A percentile compares a stretch with the other conserved stretches of the same genome.
Evolutionary conservation across 92 coral and sea anemone genomes (phyloP).

Genomic region (Pocillopora grandis): DNA sequence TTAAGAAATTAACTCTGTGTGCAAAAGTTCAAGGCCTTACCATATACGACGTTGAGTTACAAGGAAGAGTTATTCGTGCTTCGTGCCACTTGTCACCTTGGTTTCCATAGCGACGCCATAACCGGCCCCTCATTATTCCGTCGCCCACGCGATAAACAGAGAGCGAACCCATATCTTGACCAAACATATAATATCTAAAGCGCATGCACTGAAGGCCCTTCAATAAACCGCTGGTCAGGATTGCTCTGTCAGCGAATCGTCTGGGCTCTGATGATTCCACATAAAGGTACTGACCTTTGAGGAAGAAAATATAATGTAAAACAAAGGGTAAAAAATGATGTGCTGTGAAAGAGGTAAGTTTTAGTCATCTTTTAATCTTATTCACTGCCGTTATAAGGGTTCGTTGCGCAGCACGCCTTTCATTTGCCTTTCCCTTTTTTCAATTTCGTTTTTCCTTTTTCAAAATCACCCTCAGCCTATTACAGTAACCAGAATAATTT

Average conservation of each 20-base stretch:
- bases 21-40: conserved; percentile 33
- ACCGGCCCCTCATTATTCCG: conserved; percentile 59
- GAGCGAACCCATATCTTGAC: conserved; percentile 74
- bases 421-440: too few species aligned
- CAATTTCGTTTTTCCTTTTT: too few species aligned
- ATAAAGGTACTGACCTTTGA: conserved; percentile 78
- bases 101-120: conserved; percentile 81
- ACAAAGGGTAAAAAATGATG: background rate
- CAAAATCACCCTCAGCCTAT: too few species aligned
- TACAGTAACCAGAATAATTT: too few species aligned
- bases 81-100: conserved; percentile 85
- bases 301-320: background rate
- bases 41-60: conserved; percentile 65
- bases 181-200: conserved; percentile 88
- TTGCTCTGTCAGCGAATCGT: conserved; percentile 69
- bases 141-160: conserved; percentile 78
- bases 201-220: conserved; percentile 84
- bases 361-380: too few species aligned
- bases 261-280: conserved; percentile 95
- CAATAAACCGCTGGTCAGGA: conserved; percentile 76
- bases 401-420: too few species aligned
- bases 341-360: too few species aligned
- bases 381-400: too few species aligned
- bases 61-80: conserved; percentile 70
- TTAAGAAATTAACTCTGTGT: background rate